Evolutionary conservation across 2,888 invertebrate species (phyloP).

Genomic region (Pseudolycoriella hygida): DNA sequence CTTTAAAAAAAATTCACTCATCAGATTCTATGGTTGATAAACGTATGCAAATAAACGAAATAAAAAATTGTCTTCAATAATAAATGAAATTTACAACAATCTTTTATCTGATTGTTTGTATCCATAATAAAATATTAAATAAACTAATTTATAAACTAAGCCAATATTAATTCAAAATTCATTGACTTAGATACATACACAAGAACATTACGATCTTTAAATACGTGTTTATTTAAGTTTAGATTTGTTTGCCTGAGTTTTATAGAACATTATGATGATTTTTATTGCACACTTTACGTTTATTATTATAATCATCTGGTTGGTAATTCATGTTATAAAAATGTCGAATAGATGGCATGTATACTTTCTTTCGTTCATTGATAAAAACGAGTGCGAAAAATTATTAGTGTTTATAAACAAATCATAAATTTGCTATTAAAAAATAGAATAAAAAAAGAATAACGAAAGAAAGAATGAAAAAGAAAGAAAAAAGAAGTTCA

Average conservation of each 20-base stretch:
- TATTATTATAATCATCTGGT: slow-evolving; percentile 10
- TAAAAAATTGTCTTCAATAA: too few species aligned
- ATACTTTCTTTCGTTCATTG: background rate
- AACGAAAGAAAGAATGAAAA: too few species aligned
- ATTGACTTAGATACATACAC: background rate
- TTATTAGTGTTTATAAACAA: slow-evolving; percentile 1
- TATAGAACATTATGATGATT: slow-evolving; percentile 22
- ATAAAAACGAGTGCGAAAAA: slow-evolving; percentile 1
- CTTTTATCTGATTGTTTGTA: background rate
- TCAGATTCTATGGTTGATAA: too few species aligned
- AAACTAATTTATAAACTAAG: background rate
- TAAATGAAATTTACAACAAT: too few species aligned
- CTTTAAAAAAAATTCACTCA: too few species aligned
- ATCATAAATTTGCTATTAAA: slow-evolving; percentile 2
- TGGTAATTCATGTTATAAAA: background rate
- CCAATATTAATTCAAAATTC: slow-evolving; percentile 3
- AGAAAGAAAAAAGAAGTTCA: too few species aligned
- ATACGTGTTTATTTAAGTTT: slow-evolving; percentile 20
- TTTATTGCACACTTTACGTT: slow-evolving; percentile 12
- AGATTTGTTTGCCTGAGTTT: slow-evolving; percentile 27
- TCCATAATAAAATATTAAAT: background rate
- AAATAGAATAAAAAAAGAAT: background rate
- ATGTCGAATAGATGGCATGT: too few species aligned
- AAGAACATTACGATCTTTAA: slow-evolving; percentile 9
- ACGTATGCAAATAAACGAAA: too few species aligned